These are phyloP conservation scores for Diphyllodes magnificus DNA, from an alignment of 2,113 vertebrate genomes.

Conservation along the genomic window DNA sequence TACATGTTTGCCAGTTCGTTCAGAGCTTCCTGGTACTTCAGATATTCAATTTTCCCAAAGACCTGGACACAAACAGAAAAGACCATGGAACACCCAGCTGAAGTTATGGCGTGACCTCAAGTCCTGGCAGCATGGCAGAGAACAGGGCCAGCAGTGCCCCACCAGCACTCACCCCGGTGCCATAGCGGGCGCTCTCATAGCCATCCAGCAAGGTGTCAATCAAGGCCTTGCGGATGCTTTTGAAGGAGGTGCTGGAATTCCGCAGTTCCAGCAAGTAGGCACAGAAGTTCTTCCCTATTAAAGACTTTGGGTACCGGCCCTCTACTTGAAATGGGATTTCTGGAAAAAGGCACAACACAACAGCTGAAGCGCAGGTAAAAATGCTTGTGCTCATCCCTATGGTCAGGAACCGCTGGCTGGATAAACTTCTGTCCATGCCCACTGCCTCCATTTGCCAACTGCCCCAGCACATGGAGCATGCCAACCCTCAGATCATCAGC, in stretches of 20 bases:
- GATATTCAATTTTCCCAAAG: slow-evolving; percentile 85
- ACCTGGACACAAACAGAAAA: slow-evolving; percentile 44
- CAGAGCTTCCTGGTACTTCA: slow-evolving; percentile 85
- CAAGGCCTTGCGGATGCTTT: slow-evolving; percentile 76
- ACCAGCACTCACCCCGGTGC: slow-evolving; percentile 79
- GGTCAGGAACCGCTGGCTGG: not conserved
- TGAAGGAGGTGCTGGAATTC: slow-evolving; percentile 77
- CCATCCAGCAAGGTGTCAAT: slow-evolving; percentile 86
- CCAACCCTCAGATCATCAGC: not conserved
- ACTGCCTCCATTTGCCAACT: not conserved
- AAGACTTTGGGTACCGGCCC: slow-evolving; percentile 75
- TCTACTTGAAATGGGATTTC: slow-evolving; percentile 82
- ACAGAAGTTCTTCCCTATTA: slow-evolving; percentile 87
- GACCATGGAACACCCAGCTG: not conserved
- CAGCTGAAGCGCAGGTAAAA: fast-evolving
- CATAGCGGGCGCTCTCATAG: slow-evolving; percentile 86
- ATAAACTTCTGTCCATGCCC: not conserved
- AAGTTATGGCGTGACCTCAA: fast-evolving
- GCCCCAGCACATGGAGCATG: fast-evolving
- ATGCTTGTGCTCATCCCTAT: fast-evolving
- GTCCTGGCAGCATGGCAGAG: not conserved
- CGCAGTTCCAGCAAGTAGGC: slow-evolving; percentile 87
- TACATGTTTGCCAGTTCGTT: slow-evolving; percentile 83
- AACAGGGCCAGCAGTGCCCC: not conserved
- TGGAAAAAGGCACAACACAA: not conserved